Conservation (phyloP, 92 coral and sea anemone species). For the Anthopleura xanthogrammica region DNA sequence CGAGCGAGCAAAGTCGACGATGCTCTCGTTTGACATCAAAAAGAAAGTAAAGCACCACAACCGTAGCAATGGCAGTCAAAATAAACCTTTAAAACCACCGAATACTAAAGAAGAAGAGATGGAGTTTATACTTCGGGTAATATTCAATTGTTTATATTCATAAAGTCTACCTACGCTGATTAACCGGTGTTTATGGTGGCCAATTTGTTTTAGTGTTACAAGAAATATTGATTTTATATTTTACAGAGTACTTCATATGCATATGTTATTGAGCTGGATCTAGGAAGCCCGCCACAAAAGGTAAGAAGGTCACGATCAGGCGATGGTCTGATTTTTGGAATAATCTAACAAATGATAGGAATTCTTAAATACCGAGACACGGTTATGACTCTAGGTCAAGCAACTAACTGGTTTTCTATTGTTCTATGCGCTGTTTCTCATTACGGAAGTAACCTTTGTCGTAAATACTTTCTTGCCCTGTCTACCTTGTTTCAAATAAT, state of each 20-base stretch:
- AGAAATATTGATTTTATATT: neutral
- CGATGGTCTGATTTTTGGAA: neutral
- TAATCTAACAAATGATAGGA: neutral
- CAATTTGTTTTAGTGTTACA: neutral
- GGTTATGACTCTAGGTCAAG: neutral
- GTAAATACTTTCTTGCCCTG: neutral
- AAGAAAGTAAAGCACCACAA: conserved; percentile 83
- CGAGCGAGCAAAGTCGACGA: conserved; percentile 47
- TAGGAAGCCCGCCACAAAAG: conserved; percentile 91
- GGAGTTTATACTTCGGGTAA: conserved; percentile 79
- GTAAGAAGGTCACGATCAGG: conserved; percentile 40
- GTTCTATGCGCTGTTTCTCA: neutral
- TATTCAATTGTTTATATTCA: conserved; percentile 19
- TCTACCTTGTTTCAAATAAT: neutral
- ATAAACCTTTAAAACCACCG: conserved; percentile 23
- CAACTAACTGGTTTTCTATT: neutral
- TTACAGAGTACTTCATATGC: conserved; percentile 91
- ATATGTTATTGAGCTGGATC: conserved; percentile 82
- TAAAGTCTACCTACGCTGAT: neutral
- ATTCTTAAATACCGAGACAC: neutral
- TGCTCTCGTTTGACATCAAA: conserved; percentile 65
- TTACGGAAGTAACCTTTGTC: neutral
- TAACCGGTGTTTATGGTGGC: neutral
- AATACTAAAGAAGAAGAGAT: conserved; percentile 58
- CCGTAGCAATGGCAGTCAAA: conserved; percentile 27